Conservation (phyloP, 1,140 invertebrate genomes). For the Ditylenchus dipsaci region DNA sequence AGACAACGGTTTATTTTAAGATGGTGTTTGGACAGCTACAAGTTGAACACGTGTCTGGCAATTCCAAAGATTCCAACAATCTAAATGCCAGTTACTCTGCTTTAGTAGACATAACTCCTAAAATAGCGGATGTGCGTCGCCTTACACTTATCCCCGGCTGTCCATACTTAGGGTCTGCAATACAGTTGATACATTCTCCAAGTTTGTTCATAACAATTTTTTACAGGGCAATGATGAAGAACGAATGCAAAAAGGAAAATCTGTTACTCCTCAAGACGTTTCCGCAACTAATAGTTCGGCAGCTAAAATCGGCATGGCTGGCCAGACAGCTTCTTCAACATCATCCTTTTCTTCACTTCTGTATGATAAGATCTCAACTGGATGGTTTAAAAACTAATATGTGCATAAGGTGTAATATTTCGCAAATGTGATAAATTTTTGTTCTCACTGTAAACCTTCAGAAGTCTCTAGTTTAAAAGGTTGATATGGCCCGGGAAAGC, state of each 20-base stretch:
- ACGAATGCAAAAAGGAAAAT: not conserved
- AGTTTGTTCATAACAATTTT: too few species aligned
- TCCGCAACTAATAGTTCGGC: not conserved
- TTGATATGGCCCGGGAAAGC: too few species aligned
- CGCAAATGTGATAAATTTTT: not conserved
- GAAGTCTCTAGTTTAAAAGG: too few species aligned
- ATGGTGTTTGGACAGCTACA: slow-evolving; percentile 36
- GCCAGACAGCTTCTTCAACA: not conserved
- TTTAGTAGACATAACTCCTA: slow-evolving; percentile 24
- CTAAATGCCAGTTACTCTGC: slow-evolving; percentile 17
- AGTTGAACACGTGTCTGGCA: slow-evolving; percentile 20
- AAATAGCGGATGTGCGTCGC: slow-evolving; percentile 16
- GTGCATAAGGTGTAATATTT: not conserved
- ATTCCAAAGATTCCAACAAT: slow-evolving; percentile 7
- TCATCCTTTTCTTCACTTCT: slow-evolving; percentile 23
- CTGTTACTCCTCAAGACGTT: slow-evolving; percentile 1
- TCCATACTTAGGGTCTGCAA: slow-evolving; percentile 26
- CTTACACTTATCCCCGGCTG: slow-evolving; percentile 32
- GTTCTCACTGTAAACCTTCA: too few species aligned
- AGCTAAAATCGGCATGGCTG: not conserved
- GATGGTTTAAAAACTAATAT: slow-evolving; percentile 23
- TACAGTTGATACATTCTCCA: not conserved
- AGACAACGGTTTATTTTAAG: slow-evolving; percentile 9
- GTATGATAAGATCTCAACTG: slow-evolving; percentile 27
- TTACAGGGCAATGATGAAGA: slow-evolving; percentile 9